A percentile compares a stretch with the other conserved stretches of the same genome.
Conservation (phyloP, 2,797 vertebrate species). For the Champsocephalus gunnari region DNA sequence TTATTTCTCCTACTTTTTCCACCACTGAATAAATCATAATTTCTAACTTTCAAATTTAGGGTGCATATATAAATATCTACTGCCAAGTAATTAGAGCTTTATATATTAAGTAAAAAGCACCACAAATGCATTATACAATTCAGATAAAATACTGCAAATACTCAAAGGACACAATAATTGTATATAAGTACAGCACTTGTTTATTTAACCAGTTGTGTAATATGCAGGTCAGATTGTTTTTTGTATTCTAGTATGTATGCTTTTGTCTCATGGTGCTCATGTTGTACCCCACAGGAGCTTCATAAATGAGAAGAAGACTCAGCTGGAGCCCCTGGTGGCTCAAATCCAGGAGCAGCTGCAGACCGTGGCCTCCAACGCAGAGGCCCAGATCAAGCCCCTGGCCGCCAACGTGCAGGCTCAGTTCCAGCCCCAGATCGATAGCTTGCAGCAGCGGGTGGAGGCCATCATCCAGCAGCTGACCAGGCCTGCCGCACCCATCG, state of each 20-base stretch:
- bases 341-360: slow-evolving; percentile 68
- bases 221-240: neutral
- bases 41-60: too few relatives aligned
- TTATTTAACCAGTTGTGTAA: too few relatives aligned
- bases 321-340: slow-evolving; percentile 66
- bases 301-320: slow-evolving; percentile 50
- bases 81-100: too few relatives aligned
- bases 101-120: too few relatives aligned
- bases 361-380: neutral
- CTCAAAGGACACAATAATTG: too few relatives aligned
- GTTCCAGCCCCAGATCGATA: slow-evolving; percentile 49
- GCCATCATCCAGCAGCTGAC: slow-evolving; percentile 26
- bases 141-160: too few relatives aligned
- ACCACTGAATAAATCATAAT: too few relatives aligned
- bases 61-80: too few relatives aligned
- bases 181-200: too few relatives aligned
- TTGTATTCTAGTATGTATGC: neutral
- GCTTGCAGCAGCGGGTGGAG: slow-evolving; percentile 65
- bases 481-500: slow-evolving; percentile 34
- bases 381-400: slow-evolving; percentile 70
- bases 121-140: too few relatives aligned
- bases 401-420: slow-evolving; percentile 49
- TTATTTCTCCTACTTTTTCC: too few relatives aligned
- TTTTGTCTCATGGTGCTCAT: neutral
- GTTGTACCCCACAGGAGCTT: slow-evolving; percentile 57